These are phyloP conservation scores for Epizoanthus stellaris DNA, from an alignment of 92 coral and sea anemone genomes.

Conservation along the genomic window DNA sequence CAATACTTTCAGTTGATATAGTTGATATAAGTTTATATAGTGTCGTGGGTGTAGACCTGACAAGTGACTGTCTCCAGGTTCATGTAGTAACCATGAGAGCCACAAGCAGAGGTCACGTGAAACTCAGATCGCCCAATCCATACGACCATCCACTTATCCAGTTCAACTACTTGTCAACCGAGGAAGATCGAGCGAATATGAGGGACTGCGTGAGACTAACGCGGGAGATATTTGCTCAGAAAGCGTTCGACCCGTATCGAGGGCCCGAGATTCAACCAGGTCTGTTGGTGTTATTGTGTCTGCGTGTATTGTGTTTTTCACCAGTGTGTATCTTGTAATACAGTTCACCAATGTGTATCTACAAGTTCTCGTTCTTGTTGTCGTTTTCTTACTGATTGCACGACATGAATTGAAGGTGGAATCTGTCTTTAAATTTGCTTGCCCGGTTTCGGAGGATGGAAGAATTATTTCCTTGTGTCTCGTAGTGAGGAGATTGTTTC, in stretches of 20 bases:
- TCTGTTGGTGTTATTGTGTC: neutral
- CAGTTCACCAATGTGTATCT: too few species aligned
- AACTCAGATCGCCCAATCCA: constrained; percentile 72
- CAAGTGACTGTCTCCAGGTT: constrained; percentile 47
- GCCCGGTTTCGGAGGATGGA: too few species aligned
- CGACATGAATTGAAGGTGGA: too few species aligned
- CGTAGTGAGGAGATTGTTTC: too few species aligned
- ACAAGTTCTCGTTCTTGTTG: too few species aligned
- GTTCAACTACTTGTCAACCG: constrained; percentile 78
- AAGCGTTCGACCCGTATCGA: constrained; percentile 83
- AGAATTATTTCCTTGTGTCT: too few species aligned
- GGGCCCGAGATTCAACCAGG: constrained; percentile 89
- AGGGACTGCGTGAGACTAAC: constrained; percentile 74
- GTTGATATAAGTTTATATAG: too few species aligned
- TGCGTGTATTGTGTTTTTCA: too few species aligned
- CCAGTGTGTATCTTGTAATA: too few species aligned
- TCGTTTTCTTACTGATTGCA: too few species aligned
- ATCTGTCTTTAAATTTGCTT: too few species aligned
- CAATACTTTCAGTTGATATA: too few species aligned
- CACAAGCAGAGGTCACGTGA: constrained; percentile 78
- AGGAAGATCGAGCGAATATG: constrained; percentile 77
- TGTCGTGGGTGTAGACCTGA: neutral
- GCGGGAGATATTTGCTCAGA: constrained; percentile 77
- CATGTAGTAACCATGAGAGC: constrained; percentile 82
- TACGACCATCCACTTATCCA: constrained; percentile 76